These are phyloP conservation scores for Oscheius sp. DNA, from an alignment of 1,140 invertebrate genomes.

Conservation along the genomic window DNA sequence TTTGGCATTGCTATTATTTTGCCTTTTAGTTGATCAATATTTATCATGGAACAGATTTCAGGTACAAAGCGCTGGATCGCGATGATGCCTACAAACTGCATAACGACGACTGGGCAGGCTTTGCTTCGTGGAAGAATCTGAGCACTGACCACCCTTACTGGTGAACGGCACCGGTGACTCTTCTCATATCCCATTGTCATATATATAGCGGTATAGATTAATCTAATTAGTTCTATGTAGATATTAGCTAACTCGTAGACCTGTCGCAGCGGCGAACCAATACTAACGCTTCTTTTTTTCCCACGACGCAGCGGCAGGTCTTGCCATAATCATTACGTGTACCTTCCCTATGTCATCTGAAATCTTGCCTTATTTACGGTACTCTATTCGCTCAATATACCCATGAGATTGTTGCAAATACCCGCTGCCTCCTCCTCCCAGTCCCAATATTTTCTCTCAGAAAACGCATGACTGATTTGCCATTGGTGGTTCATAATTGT, in stretches of 20 bases:
- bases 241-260: not conserved
- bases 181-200: not conserved
- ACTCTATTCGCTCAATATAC: not conserved
- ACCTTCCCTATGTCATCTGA: not conserved
- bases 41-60: not conserved
- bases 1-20: too few relatives aligned
- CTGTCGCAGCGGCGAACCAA: not conserved
- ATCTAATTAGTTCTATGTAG: not conserved
- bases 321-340: not conserved
- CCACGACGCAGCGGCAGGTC: not conserved
- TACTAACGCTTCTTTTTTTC: not conserved
- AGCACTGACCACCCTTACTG: slow-evolving; percentile 72
- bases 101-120: slow-evolving; percentile 69
- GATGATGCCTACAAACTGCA: slow-evolving; percentile 66
- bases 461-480: too few relatives aligned
- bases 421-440: too few relatives aligned
- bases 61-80: slow-evolving; percentile 51
- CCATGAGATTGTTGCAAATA: not conserved
- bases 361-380: not conserved
- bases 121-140: slow-evolving; percentile 73
- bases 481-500: slow-evolving; percentile 2
- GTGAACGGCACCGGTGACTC: slow-evolving; percentile 63
- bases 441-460: too few relatives aligned
- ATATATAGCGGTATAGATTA: too few relatives aligned
- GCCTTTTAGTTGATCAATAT: not conserved